Percentiles rank a stretch among this genome's conserved stretches.
Evolutionary conservation across 2,797 vertebrate species (phyloP).

Genomic region (Arnoldichthys spilopterus): DNA sequence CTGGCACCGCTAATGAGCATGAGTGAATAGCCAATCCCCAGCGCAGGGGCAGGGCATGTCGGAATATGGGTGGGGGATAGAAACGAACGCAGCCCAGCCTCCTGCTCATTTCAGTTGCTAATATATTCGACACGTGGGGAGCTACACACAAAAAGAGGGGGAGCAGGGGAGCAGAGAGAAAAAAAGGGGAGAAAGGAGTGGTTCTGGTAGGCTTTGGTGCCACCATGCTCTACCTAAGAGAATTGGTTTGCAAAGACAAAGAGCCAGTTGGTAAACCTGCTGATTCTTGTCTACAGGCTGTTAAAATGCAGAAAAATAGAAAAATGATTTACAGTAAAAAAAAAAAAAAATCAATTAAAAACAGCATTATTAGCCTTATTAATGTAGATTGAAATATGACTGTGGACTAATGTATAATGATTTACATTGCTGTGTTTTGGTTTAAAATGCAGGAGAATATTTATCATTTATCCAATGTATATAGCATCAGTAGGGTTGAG

Average conservation of each 20-base stretch:
- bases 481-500: background rate
- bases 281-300: background rate
- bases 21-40: background rate
- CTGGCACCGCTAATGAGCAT: background rate
- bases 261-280: slow-evolving; percentile 46
- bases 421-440: no score
- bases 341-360: background rate
- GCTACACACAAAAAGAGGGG: slow-evolving; percentile 71
- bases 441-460: background rate
- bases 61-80: slow-evolving; percentile 1
- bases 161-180: slow-evolving; percentile 53
- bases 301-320: no score
- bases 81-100: slow-evolving; percentile 64
- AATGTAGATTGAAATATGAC: no score
- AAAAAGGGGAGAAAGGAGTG: slow-evolving; percentile 58
- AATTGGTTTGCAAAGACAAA: slow-evolving; percentile 77
- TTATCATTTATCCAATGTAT: background rate
- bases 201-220: slow-evolving; percentile 77
- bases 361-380: background rate
- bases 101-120: slow-evolving; percentile 69
- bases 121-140: slow-evolving; percentile 80
- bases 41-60: background rate
- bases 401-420: no score
- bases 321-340: background rate
- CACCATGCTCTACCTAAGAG: slow-evolving; percentile 79